Evolutionary conservation across 2,113 vertebrate genomes (phyloP).

Genomic region (Poeciliopsis retropinna): DNA sequence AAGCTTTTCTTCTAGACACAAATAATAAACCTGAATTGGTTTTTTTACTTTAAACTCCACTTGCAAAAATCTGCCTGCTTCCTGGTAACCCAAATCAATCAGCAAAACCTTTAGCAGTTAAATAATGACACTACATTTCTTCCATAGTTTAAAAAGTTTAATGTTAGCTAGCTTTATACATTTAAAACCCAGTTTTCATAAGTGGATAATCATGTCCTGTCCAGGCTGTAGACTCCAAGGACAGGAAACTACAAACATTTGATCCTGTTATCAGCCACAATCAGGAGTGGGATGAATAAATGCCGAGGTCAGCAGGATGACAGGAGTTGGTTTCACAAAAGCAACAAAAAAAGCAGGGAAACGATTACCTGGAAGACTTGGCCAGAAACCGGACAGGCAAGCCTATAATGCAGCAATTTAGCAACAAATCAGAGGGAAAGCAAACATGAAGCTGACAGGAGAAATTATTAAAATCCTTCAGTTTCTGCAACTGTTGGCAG

Average conservation of each 20-base stretch:
- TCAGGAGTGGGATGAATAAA: background rate
- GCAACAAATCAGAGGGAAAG: background rate
- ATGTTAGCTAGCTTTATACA: background rate
- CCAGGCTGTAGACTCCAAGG: background rate
- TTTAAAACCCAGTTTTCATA: background rate
- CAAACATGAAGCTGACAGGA: background rate
- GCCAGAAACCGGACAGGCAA: background rate
- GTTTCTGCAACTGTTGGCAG: slow-evolving; percentile 4
- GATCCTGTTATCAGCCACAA: slow-evolving; percentile 12
- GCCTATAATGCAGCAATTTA: background rate
- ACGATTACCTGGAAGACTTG: background rate
- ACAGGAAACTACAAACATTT: slow-evolving; percentile 29
- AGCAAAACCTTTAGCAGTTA: too few species aligned
- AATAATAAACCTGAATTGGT: too few species aligned
- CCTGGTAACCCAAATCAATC: too few species aligned
- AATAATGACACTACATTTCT: too few species aligned
- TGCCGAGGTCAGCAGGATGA: slow-evolving; percentile 9
- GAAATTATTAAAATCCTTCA: background rate
- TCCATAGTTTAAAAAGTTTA: too few species aligned
- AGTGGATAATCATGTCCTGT: slow-evolving; percentile 10
- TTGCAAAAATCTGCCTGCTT: too few species aligned
- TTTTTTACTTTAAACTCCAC: too few species aligned
- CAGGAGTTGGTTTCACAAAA: background rate
- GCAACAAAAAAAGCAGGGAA: background rate
- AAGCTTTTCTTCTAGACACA: too few species aligned